Evolutionary conservation across 1,140 invertebrate species (phyloP).

Genomic region (Chironomus striatipennis): DNA sequence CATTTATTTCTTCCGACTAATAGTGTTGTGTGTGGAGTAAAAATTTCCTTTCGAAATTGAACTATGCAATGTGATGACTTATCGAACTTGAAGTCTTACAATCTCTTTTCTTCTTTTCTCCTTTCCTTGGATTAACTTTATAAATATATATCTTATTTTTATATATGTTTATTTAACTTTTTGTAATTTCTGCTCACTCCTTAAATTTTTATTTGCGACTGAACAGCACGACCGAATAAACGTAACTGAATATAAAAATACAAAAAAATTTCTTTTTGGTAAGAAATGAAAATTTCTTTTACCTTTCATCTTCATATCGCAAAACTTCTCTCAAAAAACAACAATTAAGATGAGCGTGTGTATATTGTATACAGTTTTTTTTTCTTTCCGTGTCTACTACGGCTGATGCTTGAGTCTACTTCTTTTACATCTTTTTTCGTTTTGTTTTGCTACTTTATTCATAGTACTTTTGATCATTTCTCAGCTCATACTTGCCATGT

Average conservation of each 20-base stretch:
- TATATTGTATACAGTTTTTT: neutral
- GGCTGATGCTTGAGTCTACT: neutral
- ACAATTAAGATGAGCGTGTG: conserved; percentile 12
- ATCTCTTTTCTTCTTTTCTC: conserved; percentile 1
- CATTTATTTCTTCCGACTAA: neutral
- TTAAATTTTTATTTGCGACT: neutral
- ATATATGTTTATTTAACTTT: too few species aligned
- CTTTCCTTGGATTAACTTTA: neutral
- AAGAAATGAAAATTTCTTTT: conserved; percentile 8
- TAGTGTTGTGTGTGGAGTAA: neutral
- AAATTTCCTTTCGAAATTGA: conserved; percentile 13
- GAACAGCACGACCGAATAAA: conserved; percentile 5
- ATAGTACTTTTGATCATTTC: too few species aligned
- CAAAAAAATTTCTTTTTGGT: conserved; percentile 11
- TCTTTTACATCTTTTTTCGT: too few species aligned
- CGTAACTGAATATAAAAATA: conserved; percentile 1
- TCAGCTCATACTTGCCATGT: too few species aligned
- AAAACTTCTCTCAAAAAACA: neutral
- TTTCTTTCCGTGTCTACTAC: neutral
- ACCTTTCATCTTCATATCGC: neutral
- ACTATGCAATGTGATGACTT: neutral
- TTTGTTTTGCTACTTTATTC: too few species aligned
- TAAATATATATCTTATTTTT: neutral
- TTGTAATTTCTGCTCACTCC: too few species aligned
- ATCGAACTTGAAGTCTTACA: neutral